These are phyloP conservation scores for Hesperophylax magnus DNA, from an alignment of 1,140 invertebrate genomes.

Conservation along the genomic window DNA sequence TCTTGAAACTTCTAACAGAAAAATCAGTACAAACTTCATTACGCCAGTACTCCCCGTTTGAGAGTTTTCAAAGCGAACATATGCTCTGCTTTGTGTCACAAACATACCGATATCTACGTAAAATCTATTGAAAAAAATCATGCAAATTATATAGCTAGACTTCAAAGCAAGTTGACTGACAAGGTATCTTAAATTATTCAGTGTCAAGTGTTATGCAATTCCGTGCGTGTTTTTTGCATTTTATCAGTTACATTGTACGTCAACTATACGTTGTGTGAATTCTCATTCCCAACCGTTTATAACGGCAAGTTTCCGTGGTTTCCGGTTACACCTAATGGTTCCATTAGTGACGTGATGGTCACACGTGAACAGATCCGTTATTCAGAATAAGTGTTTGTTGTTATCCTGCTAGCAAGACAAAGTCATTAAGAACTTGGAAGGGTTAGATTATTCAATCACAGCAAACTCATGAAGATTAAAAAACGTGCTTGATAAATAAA, in stretches of 20 bases:
- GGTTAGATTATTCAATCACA: too few relatives aligned
- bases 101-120: too few relatives aligned
- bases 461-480: too few relatives aligned
- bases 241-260: background rate
- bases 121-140: background rate
- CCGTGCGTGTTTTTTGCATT: background rate
- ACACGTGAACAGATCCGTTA: background rate
- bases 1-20: too few relatives aligned
- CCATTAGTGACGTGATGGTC: background rate
- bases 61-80: too few relatives aligned
- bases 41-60: too few relatives aligned
- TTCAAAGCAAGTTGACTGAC: background rate
- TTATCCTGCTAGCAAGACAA: background rate
- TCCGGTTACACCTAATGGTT: slow-evolving; percentile 4
- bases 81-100: too few relatives aligned
- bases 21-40: too few relatives aligned
- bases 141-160: background rate
- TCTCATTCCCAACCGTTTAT: background rate
- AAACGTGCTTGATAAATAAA: background rate
- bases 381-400: background rate
- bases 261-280: background rate
- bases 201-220: background rate
- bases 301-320: slow-evolving; percentile 5
- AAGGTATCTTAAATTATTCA: background rate
- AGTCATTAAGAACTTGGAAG: background rate